These are phyloP conservation scores for Euglossa dilemma DNA, from an alignment of 1,140 invertebrate species.

Conservation along the genomic window DNA sequence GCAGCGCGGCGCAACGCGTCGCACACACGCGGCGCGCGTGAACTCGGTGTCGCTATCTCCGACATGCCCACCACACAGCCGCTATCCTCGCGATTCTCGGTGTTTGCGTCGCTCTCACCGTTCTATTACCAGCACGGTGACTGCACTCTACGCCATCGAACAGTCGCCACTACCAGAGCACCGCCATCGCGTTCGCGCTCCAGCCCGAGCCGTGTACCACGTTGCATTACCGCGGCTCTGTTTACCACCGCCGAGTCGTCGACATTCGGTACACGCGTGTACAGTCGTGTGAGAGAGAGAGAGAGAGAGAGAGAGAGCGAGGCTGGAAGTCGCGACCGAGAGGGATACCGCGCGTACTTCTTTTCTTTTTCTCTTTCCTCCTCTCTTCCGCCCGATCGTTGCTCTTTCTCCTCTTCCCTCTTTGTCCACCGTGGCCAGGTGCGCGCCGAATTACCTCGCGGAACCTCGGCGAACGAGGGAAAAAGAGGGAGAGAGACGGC, in stretches of 20 bases:
- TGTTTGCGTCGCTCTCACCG: conserved; percentile 23
- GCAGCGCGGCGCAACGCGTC: too few relatives aligned
- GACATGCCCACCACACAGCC: background rate
- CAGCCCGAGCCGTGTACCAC: background rate
- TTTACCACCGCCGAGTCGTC: conserved; percentile 37
- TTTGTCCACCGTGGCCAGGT: conserved; percentile 30
- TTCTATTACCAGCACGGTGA: conserved; percentile 17
- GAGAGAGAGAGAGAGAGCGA: conserved; percentile 2
- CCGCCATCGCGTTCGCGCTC: conserved; percentile 16
- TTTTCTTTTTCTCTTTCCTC: conserved; percentile 1
- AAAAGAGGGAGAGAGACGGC: conserved; percentile 18
- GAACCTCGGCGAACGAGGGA: conserved; percentile 32
- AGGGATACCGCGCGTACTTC: background rate
- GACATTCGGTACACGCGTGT: conserved; percentile 27
- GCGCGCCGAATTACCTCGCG: conserved; percentile 51
- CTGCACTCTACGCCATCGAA: conserved; percentile 7
- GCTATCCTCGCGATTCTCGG: conserved; percentile 23
- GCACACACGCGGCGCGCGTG: too few relatives aligned
- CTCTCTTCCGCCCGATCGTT: too few relatives aligned
- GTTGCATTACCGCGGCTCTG: conserved; percentile 35
- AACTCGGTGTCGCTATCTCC: background rate
- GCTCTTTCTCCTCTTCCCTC: background rate
- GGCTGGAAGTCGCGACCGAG: background rate
- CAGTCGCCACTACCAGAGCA: background rate
- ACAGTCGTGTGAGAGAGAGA: conserved; percentile 18